These are phyloP conservation scores for Rachycentron canadum DNA, from an alignment of 2,797 vertebrate species.

Conservation along the genomic window DNA sequence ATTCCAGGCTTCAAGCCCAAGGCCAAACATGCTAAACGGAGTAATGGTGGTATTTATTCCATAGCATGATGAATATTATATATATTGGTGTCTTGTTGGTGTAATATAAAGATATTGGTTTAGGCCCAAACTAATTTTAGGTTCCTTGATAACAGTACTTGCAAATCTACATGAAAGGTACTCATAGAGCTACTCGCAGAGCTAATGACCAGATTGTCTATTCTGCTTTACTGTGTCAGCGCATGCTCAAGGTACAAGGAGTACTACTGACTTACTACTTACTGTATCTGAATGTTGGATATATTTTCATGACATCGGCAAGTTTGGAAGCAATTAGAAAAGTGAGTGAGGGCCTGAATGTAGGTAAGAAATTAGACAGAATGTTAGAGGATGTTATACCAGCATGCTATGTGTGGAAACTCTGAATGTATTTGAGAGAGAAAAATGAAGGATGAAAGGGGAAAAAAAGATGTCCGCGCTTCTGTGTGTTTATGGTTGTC, in stretches of 20 bases:
- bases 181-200: no score
- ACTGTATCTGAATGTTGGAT: neutral
- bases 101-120: neutral
- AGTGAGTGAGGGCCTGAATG: neutral
- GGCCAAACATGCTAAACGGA: neutral
- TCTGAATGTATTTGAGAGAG: constrained; percentile 5
- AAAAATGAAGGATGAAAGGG: constrained; percentile 7
- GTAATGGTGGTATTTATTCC: neutral
- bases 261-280: neutral
- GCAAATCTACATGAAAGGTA: neutral
- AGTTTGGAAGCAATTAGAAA: neutral
- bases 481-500: constrained; percentile 42
- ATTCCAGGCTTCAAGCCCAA: neutral
- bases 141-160: neutral
- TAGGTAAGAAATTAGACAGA: neutral
- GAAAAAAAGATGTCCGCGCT: constrained; percentile 20
- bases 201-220: neutral
- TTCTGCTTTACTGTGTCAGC: neutral
- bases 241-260: neutral
- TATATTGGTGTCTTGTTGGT: neutral
- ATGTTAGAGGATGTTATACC: constrained; percentile 29
- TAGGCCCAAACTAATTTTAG: neutral
- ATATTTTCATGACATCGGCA: neutral
- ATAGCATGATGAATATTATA: neutral
- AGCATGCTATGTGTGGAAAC: constrained; percentile 34